Evolutionary conservation across 2,888 invertebrate species (phyloP).

Genomic region (Cabera pusaria): DNA sequence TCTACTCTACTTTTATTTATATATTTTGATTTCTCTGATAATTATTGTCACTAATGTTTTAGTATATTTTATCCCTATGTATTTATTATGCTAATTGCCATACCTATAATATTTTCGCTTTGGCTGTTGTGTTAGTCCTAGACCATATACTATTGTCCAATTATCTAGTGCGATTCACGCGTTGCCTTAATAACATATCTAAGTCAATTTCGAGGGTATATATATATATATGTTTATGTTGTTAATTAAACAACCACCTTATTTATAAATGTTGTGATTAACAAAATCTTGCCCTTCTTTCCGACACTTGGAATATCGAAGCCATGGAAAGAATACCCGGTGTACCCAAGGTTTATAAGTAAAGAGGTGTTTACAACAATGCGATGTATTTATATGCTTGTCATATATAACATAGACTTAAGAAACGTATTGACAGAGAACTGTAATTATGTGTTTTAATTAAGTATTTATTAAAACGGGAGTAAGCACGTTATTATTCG

Average conservation of each 20-base stretch:
- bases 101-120: constrained; percentile 78
- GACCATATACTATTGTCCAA: constrained; percentile 68
- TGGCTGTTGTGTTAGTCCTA: constrained; percentile 79
- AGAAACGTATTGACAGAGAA: constrained; percentile 72
- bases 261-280: constrained; percentile 48
- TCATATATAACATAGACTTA: constrained; percentile 76
- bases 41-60: constrained; percentile 49
- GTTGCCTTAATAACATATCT: constrained; percentile 84
- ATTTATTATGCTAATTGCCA: constrained; percentile 62
- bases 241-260: constrained; percentile 47
- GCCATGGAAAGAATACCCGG: constrained; percentile 40
- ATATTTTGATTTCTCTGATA: constrained; percentile 69
- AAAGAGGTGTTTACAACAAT: constrained; percentile 42
- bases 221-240: constrained; percentile 56
- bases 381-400: constrained; percentile 61
- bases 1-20: constrained; percentile 69
- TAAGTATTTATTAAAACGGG: constrained; percentile 78
- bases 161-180: constrained; percentile 81
- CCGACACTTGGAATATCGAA: constrained; percentile 35
- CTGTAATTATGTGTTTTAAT: constrained; percentile 63
- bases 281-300: constrained; percentile 45
- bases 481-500: constrained; percentile 59
- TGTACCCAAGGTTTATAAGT: constrained; percentile 46
- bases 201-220: constrained; percentile 78
- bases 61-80: constrained; percentile 48